Evolutionary conservation across 2,888 invertebrate species (phyloP).

Genomic region (Cantharis rufa): DNA sequence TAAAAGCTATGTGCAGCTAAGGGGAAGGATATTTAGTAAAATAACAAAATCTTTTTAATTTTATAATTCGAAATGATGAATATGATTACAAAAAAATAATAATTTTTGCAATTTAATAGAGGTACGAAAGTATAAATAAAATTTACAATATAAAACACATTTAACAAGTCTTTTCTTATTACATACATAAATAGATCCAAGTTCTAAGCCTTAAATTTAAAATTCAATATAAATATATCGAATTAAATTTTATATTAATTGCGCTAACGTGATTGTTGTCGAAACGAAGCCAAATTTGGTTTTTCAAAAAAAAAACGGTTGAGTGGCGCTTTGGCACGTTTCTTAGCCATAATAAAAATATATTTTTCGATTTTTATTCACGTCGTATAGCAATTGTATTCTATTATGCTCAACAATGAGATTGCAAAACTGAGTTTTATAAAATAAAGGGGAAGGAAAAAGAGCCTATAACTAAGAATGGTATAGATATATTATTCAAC

Average conservation of each 20-base stretch:
- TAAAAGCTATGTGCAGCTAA: too few relatives aligned
- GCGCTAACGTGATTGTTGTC: background rate
- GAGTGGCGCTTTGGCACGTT: background rate
- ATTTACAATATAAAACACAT: background rate
- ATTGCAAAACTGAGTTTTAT: background rate
- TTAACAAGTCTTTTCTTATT: background rate
- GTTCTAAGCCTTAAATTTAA: background rate
- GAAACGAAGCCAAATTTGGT: background rate
- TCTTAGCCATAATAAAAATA: background rate
- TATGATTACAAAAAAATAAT: background rate
- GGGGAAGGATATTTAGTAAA: background rate
- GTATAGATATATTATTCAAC: background rate
- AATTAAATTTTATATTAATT: background rate
- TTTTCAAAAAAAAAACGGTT: background rate
- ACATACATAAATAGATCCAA: background rate
- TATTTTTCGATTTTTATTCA: background rate
- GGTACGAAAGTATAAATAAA: background rate
- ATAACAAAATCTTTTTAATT: background rate
- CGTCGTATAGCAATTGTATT: background rate
- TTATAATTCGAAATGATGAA: background rate
- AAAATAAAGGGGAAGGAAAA: background rate
- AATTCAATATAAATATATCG: background rate
- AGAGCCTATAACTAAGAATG: background rate
- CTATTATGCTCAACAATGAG: background rate
- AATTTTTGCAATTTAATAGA: background rate